phyloP scores from a whole-genome alignment of 1,140 invertebrate genomes.

The Habropoda laboriosa region DNA sequence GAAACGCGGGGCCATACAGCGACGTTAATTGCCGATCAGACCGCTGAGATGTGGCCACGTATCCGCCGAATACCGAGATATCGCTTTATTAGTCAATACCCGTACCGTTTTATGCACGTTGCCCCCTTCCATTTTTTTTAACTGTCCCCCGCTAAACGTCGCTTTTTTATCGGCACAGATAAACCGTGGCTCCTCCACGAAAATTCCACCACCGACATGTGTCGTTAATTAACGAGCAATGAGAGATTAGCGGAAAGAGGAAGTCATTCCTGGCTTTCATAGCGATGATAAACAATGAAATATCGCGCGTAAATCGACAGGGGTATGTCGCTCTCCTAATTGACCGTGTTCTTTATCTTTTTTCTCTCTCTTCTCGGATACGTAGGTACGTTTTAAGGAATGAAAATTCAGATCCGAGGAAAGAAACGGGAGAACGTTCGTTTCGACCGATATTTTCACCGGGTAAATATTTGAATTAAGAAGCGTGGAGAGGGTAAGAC shows the following conservation, averaged over 20 bases:
- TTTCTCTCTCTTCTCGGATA: background rate
- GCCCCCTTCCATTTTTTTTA: no score
- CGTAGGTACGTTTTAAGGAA: background rate
- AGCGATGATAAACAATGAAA: slow-evolving; percentile 8
- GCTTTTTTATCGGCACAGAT: slow-evolving; percentile 29
- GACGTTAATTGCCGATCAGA: slow-evolving; percentile 53
- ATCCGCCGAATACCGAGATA: slow-evolving; percentile 30
- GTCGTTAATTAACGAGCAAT: slow-evolving; percentile 25
- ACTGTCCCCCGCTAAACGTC: background rate
- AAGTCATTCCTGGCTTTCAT: background rate
- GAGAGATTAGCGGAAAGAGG: background rate
- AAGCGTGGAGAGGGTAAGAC: background rate
- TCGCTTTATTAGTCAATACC: slow-evolving; percentile 47
- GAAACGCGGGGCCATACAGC: slow-evolving; percentile 34
- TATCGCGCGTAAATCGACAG: background rate
- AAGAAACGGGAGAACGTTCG: background rate
- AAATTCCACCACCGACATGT: background rate
- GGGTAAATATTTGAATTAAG: slow-evolving; percentile 41
- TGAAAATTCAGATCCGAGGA: slow-evolving; percentile 2
- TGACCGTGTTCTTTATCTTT: no score
- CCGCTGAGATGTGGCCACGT: slow-evolving; percentile 43
- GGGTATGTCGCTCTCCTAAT: slow-evolving; percentile 11
- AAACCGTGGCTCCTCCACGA: background rate
- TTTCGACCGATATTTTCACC: background rate
- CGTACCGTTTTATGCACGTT: background rate